Base-by-base conservation (phyloP, 2,888 invertebrate genomes). In the Cactoblastis cactorum region DNA sequence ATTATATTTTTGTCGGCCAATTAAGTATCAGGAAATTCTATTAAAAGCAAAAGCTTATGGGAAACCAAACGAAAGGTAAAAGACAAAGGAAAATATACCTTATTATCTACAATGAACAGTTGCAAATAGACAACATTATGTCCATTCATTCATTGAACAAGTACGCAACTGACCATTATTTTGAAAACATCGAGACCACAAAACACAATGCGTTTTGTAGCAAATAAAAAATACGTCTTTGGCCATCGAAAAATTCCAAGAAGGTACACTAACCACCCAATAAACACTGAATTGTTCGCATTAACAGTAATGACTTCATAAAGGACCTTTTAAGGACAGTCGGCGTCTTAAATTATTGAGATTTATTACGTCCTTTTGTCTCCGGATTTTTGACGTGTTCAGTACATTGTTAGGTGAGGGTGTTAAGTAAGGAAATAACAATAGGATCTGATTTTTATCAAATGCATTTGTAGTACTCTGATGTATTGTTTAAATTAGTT, bases 201-300 rank as follows among this genome's bases (percentile, higher is more conserved):
- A 35, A 38, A 47, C 37, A 48, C 47, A 48, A 48, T 22, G 19
- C 4, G 3, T 2, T 12, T 9, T 14, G 5, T n/a, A n/a, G n/a
- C n/a, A n/a, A n/a, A n/a, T n/a, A n/a, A n/a, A n/a, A n/a, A n/a
- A n/a, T n/a, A n/a, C n/a, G n/a, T n/a, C n/a, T n/a, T n/a, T n/a
- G n/a, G n/a, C n/a, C n/a, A n/a, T n/a, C n/a, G n/a, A n/a, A n/a
- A 17, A 33, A 17, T 38, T 39, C 48, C 17, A 1, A 45, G 50
- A 53, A 46, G 49, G 53, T 51, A 55, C 51, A 53, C 51, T 51
- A 19, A 41, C n/a, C 45, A 49, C 50, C 41, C 56, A 47, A 35
- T 53, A 53, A 52, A 48, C 32, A 24, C 50, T 34, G 33, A 18
- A 47, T 37, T 14, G 22, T 35, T 2, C 35, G 3, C 22, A 47